Base-by-base conservation (phyloP, 2,888 invertebrate species). In the Pherbina coryleti region DNA sequence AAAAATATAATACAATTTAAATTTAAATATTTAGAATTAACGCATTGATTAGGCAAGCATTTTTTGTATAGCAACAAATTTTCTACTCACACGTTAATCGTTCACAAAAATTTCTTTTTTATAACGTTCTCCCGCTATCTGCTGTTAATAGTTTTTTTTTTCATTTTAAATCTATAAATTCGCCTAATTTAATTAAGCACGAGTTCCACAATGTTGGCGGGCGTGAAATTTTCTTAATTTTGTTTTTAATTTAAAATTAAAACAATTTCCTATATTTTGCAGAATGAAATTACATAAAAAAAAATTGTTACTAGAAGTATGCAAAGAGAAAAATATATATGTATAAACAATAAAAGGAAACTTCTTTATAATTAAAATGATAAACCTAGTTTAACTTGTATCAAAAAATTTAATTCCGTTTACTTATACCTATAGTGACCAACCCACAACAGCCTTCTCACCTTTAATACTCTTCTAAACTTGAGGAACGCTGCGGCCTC, bases 291-390 rank as follows among this genome's bases (percentile, higher is more conserved):
- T 53, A 22, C 62, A 62, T 25, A 22, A 25, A 72, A 57, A 44
- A 37, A 62, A 72, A 28, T 73, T 73, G 73, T 73, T 73, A 73
- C 31, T 37, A 37, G 34, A 60, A 73, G 49, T 69, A 69, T 69
- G 69, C 28, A 69, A 69, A 69, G 69, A 69, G 19, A 51, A 69
- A 28, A 69, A 51, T 51, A 69, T 51, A 69, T 28, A 64, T 64
- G 44, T 44, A 44, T 44, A 69, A 34, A 66, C n/a, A 64, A 49
- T 62, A 69, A 28, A 51, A 22, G 28, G 25, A 69, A 69, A 49
- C 22, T 49, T 69, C 69, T 69, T 69, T 69, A 44, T 25, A 69
- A 69, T 51, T 49, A 51, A 69, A 51, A 5, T n/a, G 3, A 69
- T 31, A 3, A 64, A 17, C 31, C 3, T 25, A 34, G 57, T 64